A percentile compares a stretch with the other conserved stretches of the same genome.
Conservation (phyloP, 1,140 invertebrate genomes). For the Callitettix versicolor region DNA sequence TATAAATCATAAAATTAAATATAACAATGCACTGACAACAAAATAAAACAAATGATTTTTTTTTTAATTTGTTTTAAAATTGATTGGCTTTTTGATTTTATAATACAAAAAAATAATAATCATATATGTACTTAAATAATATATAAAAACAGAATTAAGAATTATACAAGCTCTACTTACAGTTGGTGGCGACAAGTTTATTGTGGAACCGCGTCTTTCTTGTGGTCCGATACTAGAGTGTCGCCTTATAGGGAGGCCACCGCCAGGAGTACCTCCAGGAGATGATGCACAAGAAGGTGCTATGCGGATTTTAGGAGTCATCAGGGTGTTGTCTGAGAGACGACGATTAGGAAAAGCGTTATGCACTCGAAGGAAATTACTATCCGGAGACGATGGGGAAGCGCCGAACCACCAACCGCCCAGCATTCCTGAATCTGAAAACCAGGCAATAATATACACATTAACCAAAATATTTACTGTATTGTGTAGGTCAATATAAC, state of each 20-base stretch:
- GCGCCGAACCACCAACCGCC: constrained; percentile 61
- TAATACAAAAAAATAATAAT: too few species aligned
- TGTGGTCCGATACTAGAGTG: constrained; percentile 84
- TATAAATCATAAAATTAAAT: too few species aligned
- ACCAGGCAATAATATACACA: too few species aligned
- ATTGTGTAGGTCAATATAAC: too few species aligned
- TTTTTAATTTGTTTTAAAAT: too few species aligned
- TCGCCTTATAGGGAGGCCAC: constrained; percentile 66
- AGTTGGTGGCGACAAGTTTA: constrained; percentile 77
- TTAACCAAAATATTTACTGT: too few species aligned
- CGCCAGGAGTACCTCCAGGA: constrained; percentile 68
- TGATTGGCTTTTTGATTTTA: too few species aligned
- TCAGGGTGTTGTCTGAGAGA: constrained; percentile 81
- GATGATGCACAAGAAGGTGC: constrained; percentile 76
- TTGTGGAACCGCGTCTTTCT: constrained; percentile 69
- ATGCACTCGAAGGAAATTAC: constrained; percentile 74
- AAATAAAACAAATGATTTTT: too few species aligned
- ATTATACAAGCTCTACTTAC: constrained; percentile 52
- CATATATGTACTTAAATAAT: too few species aligned
- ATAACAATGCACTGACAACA: too few species aligned
- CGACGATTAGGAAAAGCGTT: constrained; percentile 72
- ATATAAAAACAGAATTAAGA: too few species aligned
- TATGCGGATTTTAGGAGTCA: constrained; percentile 75
- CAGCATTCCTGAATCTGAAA: constrained; percentile 45
- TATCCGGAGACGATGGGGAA: constrained; percentile 66